Evolutionary conservation across 2,888 invertebrate genomes (phyloP).

Genomic region (Conus canariensis): DNA sequence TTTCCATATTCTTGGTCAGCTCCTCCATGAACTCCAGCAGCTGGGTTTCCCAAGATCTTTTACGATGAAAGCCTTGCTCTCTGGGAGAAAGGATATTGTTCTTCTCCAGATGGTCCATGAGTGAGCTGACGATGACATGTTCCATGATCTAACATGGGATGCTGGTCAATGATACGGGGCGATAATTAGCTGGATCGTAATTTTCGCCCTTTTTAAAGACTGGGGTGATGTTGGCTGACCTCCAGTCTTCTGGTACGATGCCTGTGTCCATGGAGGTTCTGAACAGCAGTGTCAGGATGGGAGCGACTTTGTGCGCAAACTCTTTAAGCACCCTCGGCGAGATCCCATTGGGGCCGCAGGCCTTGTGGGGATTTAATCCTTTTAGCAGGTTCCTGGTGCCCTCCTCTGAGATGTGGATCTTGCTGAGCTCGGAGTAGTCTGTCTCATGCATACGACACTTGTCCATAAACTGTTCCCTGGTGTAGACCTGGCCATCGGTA

Average conservation of each 20-base stretch:
- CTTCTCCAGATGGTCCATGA: background rate
- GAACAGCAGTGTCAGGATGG: background rate
- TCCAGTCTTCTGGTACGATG: background rate
- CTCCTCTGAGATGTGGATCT: background rate
- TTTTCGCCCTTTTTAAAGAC: background rate
- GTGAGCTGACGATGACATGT: background rate
- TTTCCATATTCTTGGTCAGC: background rate
- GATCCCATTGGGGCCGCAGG: background rate
- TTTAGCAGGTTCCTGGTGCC: background rate
- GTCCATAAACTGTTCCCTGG: background rate
- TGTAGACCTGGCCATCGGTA: background rate
- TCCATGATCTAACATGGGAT: background rate
- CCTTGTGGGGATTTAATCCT: slow-evolving; percentile 2
- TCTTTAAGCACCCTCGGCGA: too few species aligned
- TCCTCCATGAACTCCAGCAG: background rate
- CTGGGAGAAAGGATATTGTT: background rate
- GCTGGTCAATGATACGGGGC: background rate
- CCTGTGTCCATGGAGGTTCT: background rate
- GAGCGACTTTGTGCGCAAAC: background rate
- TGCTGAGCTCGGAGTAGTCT: background rate
- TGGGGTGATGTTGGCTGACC: background rate
- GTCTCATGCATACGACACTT: background rate
- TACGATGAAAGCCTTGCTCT: background rate
- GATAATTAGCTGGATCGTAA: background rate
- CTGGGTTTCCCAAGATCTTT: background rate